Base-by-base conservation (phyloP, 2,888 invertebrate species). In the Platerodrilus igneus region DNA sequence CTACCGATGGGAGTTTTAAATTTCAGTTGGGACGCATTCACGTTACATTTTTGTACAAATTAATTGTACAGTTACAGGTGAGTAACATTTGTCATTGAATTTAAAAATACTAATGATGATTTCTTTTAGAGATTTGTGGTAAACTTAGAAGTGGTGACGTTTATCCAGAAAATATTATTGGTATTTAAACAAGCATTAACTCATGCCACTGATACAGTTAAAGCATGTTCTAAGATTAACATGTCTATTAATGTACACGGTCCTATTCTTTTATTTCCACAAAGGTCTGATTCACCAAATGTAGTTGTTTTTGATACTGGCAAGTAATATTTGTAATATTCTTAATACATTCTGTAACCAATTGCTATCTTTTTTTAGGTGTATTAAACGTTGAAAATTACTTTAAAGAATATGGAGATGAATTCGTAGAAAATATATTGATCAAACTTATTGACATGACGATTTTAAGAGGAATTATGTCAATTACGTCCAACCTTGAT, bases 351-450 rank as follows among this genome's bases (percentile, higher is more conserved):
- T 35, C 16, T n/a, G 3, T 28, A 26, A 15, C 6, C 10, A 33
- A 9, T 11, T 35, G 2, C 10, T 3, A n/a, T 22, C 23, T 29
- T 13, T 38, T 58, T 56, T 25, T 67, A 76, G 87, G 88, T 30
- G 80, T 84, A 57, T 71, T 89, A n/a, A 74, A 75, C 4, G 78
- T 88, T 14, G 85, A 86, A 61, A 90, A 89, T 61, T 85, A 84
- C 68, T 86, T 88, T 68, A 66, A 70, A 15, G 72, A 71, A 37
- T 60, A 58, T 36, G 40, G 57, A 3, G 67, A 59, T 17, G 74
- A 74, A 2, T 71, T 79, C 14, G 74, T 83, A 8, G 86, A 86
- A 63, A 85, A 86, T 55, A 77, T 86, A 42, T 65, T 86, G 30
- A 64, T 84, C 19, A 81, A 82, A 58, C 69, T 86, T 18, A 79